These are phyloP conservation scores for Cydia strobilella DNA, from an alignment of 1,140 invertebrate genomes.

Conservation along the genomic window DNA sequence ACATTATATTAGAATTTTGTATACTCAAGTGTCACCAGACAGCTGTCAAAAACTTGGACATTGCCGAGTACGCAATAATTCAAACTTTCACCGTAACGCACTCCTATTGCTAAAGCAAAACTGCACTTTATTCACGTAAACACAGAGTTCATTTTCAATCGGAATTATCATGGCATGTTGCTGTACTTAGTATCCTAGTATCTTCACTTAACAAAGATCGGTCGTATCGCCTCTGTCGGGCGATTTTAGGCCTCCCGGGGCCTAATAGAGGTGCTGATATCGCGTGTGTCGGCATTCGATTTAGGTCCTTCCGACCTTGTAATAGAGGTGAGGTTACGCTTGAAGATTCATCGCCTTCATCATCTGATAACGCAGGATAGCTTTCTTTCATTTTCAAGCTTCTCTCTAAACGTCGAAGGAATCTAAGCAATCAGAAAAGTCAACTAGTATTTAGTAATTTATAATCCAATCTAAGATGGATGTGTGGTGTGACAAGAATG, in stretches of 20 bases:
- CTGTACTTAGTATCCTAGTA: slow-evolving; percentile 66
- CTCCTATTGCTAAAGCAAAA: slow-evolving; percentile 17
- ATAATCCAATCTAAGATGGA: too few species aligned
- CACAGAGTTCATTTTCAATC: slow-evolving; percentile 48
- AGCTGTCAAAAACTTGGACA: slow-evolving; percentile 37
- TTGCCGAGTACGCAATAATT: slow-evolving; percentile 33
- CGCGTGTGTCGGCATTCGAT: slow-evolving; percentile 68
- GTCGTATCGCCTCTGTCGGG: slow-evolving; percentile 69
- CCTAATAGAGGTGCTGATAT: slow-evolving; percentile 63
- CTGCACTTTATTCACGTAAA: slow-evolving; percentile 19
- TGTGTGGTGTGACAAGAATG: too few species aligned
- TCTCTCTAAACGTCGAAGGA: slow-evolving; percentile 81
- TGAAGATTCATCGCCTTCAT: slow-evolving; percentile 80
- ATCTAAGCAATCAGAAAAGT: slow-evolving; percentile 44
- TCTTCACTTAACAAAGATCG: slow-evolving; percentile 66
- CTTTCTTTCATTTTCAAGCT: slow-evolving; percentile 82
- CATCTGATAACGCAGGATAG: slow-evolving; percentile 80
- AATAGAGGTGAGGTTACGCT: slow-evolving; percentile 81
- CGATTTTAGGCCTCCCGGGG: slow-evolving; percentile 66
- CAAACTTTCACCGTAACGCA: slow-evolving; percentile 34
- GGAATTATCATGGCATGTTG: slow-evolving; percentile 66
- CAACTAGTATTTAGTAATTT: not conserved
- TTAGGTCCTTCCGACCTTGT: slow-evolving; percentile 78
- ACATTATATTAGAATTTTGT: slow-evolving; percentile 77
- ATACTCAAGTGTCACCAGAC: slow-evolving; percentile 48